Evolutionary conservation across 1,140 invertebrate genomes (phyloP), one percentile per base, ranked within the genome.

Genomic region (Bombus affinis): DNA sequence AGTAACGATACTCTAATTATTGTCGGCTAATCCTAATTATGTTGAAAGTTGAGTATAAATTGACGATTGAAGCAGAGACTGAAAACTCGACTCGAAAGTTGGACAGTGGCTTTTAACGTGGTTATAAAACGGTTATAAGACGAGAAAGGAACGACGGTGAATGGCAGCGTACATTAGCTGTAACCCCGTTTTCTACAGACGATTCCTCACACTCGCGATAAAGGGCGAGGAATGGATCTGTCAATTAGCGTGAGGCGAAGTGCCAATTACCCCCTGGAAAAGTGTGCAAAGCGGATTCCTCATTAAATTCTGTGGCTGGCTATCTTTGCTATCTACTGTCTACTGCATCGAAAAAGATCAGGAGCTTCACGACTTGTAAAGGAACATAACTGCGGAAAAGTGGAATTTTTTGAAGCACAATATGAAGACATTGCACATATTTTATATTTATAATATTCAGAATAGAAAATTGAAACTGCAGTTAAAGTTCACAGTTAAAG

Each of bases 231-330:
- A n/a, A 62, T 79, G 72, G 74, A 87, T 82, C 85, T 79, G 85
- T 87, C 88, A 87, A 87, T 90, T 90, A 90, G 62, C 32, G 70
- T 44, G 68, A 37, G 37, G 44, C 85, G 62, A 77, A 87, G 73
- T 81, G 88, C 42, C 81, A 87, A 90, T 90, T 90, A 89, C 37
- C 25, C 25, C 32, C 9, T 37, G 13, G 62, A 86, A 62, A 28
- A 62, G 59, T 62, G 59, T 62, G 59, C 59, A 62, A 87, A 89
- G 88, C 85, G 88, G 85, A 90, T 89, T 90, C 72, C 72, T 47
- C 80, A 39, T 89, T 89, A 62, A 62, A 62, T 13, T 13, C 80
- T 42, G 77, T 32, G 39, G 78, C 39, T 44, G 47, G 87, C 59
- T 62, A n/a, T n/a, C 59, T 62, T 62, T 62, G 10, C 32, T 32